Conservation (phyloP, 2,797 vertebrate species). For the Sparus aurata region DNA sequence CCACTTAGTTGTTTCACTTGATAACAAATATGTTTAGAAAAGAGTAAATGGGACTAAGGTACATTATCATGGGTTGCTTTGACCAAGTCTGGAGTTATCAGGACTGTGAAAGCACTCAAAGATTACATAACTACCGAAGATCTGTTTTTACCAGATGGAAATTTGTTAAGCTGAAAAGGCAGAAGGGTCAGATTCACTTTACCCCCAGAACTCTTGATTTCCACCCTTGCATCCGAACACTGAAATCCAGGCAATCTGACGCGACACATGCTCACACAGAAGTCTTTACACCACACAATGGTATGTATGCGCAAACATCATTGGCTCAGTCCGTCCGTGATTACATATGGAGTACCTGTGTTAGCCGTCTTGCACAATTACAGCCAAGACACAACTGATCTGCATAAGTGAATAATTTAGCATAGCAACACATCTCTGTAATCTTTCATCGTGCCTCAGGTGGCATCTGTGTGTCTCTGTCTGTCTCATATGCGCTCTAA, state of each 20-base stretch:
- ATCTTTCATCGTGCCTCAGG: conserved; percentile 64
- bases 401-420: conserved; percentile 67
- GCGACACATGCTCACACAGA: background rate
- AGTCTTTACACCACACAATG: conserved; percentile 16
- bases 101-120: background rate
- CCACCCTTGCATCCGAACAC: background rate
- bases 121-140: background rate
- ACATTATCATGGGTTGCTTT: no score
- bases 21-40: background rate
- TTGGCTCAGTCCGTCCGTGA: conserved; percentile 17
- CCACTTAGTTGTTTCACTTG: background rate
- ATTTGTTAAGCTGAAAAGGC: background rate
- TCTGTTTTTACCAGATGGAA: background rate
- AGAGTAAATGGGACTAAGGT: background rate
- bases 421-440: conserved; percentile 51
- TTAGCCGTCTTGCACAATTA: conserved; percentile 46
- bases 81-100: background rate
- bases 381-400: conserved; percentile 46
- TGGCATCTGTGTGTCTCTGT: conserved; percentile 55
- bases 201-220: background rate
- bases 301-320: conserved; percentile 4
- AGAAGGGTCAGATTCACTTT: background rate
- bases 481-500: conserved; percentile 42
- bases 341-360: conserved; percentile 44
- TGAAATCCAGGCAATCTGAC: background rate